These are phyloP conservation scores for Aphyosemion australe DNA, from an alignment of 2,113 vertebrate species.

Conservation along the genomic window DNA sequence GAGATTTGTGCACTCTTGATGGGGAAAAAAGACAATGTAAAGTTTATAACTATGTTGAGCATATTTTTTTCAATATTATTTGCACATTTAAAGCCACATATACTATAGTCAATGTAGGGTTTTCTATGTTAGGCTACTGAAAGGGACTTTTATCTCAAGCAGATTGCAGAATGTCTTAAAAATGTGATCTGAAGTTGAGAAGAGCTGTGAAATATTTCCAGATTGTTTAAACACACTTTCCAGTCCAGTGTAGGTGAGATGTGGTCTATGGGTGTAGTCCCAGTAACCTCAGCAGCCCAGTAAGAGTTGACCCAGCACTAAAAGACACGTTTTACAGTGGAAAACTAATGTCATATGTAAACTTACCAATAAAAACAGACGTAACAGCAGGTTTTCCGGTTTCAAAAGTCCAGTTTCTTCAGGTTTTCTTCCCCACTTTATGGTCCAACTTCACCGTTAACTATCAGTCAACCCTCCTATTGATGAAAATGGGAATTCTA, in stretches of 20 bases:
- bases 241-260: slow-evolving; percentile 21
- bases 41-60: no score
- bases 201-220: not conserved
- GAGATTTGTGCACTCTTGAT: no score
- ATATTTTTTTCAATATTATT: no score
- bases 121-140: no score
- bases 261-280: slow-evolving; percentile 55
- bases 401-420: slow-evolving; percentile 29
- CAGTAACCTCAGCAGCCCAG: slow-evolving; percentile 1
- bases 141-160: not conserved
- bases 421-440: slow-evolving; percentile 23
- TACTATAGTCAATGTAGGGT: no score
- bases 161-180: not conserved
- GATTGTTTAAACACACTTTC: not conserved
- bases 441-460: slow-evolving; percentile 53
- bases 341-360: not conserved
- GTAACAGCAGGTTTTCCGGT: not conserved
- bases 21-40: no score
- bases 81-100: no score
- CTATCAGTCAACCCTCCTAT: slow-evolving; percentile 4
- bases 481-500: not conserved
- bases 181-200: not conserved
- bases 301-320: not conserved
- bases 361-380: slow-evolving; percentile 42
- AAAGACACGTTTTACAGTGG: not conserved